Evolutionary conservation across 2,113 vertebrate species (phyloP).

Genomic region (Reinhardtius hippoglossoides): DNA sequence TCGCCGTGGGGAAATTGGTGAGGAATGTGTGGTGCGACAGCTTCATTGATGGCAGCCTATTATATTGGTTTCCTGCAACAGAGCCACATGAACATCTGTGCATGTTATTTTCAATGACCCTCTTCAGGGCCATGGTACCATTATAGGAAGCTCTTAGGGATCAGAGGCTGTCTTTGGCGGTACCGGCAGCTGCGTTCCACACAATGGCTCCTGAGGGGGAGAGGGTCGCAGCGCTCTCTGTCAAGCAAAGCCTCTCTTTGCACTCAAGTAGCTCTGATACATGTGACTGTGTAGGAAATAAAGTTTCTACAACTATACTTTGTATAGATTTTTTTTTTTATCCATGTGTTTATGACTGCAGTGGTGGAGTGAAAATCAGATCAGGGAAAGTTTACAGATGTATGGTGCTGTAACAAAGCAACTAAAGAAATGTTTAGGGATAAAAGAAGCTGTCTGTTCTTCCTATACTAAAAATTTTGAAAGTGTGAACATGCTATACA

Average conservation of each 20-base stretch:
- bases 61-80: conserved; percentile 69
- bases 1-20: conserved; percentile 24
- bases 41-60: conserved; percentile 64
- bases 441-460: conserved; percentile 22
- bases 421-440: conserved; percentile 20
- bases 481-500: conserved; percentile 7
- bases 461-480: conserved; percentile 17
- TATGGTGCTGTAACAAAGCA: neutral
- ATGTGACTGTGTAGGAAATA: neutral
- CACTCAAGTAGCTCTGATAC: conserved; percentile 28
- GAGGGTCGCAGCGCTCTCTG: conserved; percentile 9
- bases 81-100: conserved; percentile 69
- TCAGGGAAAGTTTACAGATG: conserved; percentile 4
- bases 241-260: conserved; percentile 8
- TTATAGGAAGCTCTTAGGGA: conserved; percentile 43
- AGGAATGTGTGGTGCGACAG: conserved; percentile 44
- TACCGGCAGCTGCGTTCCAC: conserved; percentile 24
- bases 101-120: conserved; percentile 66
- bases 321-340: neutral
- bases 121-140: conserved; percentile 38
- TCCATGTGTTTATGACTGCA: conserved; percentile 24
- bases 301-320: conserved; percentile 15
- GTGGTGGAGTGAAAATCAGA: conserved; percentile 6
- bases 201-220: conserved; percentile 38
- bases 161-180: conserved; percentile 18